Percentiles rank a stretch among this genome's conserved stretches.
Evolutionary conservation across 2,113 vertebrate species (phyloP).

Genomic region (Alexandromys fortis): DNA sequence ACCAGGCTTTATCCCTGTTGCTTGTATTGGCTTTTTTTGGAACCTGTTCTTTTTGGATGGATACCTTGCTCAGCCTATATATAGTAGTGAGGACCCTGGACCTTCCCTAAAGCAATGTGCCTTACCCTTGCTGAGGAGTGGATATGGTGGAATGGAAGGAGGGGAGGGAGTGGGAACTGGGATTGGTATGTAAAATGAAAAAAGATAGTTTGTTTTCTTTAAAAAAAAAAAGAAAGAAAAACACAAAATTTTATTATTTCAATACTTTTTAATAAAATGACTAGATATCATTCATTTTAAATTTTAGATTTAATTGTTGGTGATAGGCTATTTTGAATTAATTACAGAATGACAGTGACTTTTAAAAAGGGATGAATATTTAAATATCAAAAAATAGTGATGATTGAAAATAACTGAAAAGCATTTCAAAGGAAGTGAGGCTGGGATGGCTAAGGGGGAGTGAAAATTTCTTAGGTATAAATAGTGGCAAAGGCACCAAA

Average conservation of each 20-base stretch:
- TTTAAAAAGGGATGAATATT: not conserved
- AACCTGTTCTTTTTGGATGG: too few relatives aligned
- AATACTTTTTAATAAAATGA: not conserved
- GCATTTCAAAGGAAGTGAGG: not conserved
- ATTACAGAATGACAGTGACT: conserved; percentile 18
- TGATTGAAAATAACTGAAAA: conserved; percentile 12
- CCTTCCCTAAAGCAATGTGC: too few relatives aligned
- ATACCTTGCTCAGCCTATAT: too few relatives aligned
- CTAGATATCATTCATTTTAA: not conserved
- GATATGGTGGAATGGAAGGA: too few relatives aligned
- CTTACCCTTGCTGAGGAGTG: too few relatives aligned
- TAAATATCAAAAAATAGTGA: conserved; percentile 25
- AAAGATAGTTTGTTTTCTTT: too few relatives aligned
- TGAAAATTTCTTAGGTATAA: not conserved
- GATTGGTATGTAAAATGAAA: too few relatives aligned
- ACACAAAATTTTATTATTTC: not conserved
- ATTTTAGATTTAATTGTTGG: not conserved
- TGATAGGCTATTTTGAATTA: not conserved
- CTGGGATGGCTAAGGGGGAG: not conserved
- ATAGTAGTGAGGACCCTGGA: too few relatives aligned
- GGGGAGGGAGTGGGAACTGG: too few relatives aligned
- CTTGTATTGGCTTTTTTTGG: too few relatives aligned
- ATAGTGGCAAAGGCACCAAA: not conserved
- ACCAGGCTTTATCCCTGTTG: too few relatives aligned
- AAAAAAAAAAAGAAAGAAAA: not conserved